Percentiles rank a stretch among this genome's conserved stretches.
Conservation (phyloP, 2,797 vertebrate species). For the Anableps anableps region DNA sequence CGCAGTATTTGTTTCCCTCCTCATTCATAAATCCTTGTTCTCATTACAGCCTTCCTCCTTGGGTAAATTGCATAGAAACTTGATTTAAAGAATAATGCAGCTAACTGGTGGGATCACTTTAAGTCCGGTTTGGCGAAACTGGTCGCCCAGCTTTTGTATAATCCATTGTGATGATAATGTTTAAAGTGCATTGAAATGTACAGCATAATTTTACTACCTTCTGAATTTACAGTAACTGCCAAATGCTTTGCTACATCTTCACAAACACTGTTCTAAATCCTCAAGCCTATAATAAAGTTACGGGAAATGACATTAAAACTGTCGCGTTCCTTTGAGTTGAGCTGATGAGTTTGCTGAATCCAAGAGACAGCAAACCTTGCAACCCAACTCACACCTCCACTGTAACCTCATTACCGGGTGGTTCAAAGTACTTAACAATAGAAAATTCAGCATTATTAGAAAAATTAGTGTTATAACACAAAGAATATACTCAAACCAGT, state of each 20-base stretch:
- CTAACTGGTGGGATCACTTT: conserved; percentile 30
- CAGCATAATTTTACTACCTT: background rate
- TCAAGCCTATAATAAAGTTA: conserved; percentile 59
- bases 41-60: conserved; percentile 39
- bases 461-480: background rate
- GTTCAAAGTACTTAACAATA: background rate
- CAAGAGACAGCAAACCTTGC: background rate
- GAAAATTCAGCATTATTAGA: background rate
- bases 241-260: conserved; percentile 23
- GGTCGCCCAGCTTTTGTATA: conserved; percentile 28
- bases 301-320: conserved; percentile 9
- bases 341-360: conserved; percentile 19
- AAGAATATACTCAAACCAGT: background rate
- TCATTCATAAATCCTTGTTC: conserved; percentile 41
- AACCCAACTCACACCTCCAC: background rate
- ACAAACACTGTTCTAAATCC: conserved; percentile 12
- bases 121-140: conserved; percentile 32
- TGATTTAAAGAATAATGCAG: conserved; percentile 34
- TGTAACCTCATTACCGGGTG: background rate
- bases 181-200: conserved; percentile 7
- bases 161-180: conserved; percentile 30
- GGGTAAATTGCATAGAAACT: conserved; percentile 19
- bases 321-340: background rate
- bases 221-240: conserved; percentile 33
- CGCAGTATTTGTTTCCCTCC: conserved; percentile 26